Percentiles rank a stretch among this genome's conserved stretches.
Evolutionary conservation across 2,113 vertebrate genomes (phyloP).

Genomic region (Taurulus bubalis): DNA sequence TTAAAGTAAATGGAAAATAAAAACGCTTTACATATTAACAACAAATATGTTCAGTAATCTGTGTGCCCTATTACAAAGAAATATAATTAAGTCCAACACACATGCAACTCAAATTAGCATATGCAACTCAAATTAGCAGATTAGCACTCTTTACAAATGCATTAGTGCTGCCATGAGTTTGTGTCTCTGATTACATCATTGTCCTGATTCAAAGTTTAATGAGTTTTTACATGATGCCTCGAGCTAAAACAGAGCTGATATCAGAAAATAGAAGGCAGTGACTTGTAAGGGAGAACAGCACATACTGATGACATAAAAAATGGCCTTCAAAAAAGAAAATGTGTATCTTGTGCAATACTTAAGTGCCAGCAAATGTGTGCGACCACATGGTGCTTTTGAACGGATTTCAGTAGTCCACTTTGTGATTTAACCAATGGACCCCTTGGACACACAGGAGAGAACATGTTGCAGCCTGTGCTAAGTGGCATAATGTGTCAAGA

Average conservation of each 20-base stretch:
- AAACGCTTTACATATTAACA: conserved; percentile 1
- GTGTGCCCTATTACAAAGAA: background rate
- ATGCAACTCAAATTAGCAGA: conserved; percentile 33
- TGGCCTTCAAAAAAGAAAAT: background rate
- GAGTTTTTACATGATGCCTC: conserved; percentile 46
- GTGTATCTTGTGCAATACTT: background rate
- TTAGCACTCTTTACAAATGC: conserved; percentile 22
- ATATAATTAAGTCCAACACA: conserved; percentile 7
- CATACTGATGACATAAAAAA: background rate
- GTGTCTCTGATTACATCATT: conserved; percentile 51
- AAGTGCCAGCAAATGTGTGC: background rate
- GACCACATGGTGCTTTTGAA: conserved; percentile 17
- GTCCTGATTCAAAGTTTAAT: conserved; percentile 62
- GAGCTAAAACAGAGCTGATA: conserved; percentile 34
- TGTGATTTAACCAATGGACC: background rate
- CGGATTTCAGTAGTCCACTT: background rate
- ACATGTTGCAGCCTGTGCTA: background rate
- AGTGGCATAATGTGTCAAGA: background rate
- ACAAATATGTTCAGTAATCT: background rate
- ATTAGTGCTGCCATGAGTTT: conserved; percentile 24
- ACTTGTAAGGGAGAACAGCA: background rate
- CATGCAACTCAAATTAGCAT: background rate
- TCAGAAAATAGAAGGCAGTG: conserved; percentile 8
- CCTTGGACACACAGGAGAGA: background rate
- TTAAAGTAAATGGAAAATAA: conserved; percentile 12